Percentiles rank a stretch among this genome's conserved stretches.
Conservation (phyloP, 2,888 invertebrate genomes). For the Oscheius onirici region DNA sequence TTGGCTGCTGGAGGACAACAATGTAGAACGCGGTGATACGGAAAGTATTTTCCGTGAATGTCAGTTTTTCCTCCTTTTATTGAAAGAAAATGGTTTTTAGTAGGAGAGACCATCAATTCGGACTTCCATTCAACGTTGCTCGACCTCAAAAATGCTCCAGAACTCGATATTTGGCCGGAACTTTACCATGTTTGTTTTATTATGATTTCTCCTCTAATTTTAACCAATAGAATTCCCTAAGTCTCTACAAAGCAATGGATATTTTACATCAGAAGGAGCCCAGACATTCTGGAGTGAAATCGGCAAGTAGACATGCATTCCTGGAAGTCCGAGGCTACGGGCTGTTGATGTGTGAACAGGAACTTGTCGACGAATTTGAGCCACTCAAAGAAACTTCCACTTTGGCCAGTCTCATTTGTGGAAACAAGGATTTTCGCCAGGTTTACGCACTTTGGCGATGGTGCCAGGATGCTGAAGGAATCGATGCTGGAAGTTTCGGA, state of each 20-base stretch:
- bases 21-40: constrained; percentile 27
- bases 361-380: constrained; percentile 16
- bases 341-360: constrained; percentile 21
- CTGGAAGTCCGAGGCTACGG: constrained; percentile 26
- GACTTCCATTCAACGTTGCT: constrained; percentile 14
- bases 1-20: not conserved
- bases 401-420: constrained; percentile 16
- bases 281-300: constrained; percentile 13
- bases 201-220: not conserved
- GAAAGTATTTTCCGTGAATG: constrained; percentile 20
- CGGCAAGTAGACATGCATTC: constrained; percentile 10
- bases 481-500: constrained; percentile 19
- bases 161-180: constrained; percentile 2
- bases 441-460: constrained; percentile 29
- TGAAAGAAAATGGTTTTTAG: too few relatives aligned
- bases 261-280: not conserved
- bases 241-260: constrained; percentile 12
- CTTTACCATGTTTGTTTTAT: constrained; percentile 8
- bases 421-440: constrained; percentile 22
- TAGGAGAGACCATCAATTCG: not conserved
- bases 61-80: not conserved
- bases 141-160: constrained; percentile 4
- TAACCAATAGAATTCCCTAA: not conserved
- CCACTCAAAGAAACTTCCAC: constrained; percentile 20
- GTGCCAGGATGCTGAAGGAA: constrained; percentile 21